Percentiles rank a stretch among this genome's conserved stretches.
phyloP scores from a whole-genome alignment of 2,113 vertebrate genomes.

The Perca fluviatilis region DNA sequence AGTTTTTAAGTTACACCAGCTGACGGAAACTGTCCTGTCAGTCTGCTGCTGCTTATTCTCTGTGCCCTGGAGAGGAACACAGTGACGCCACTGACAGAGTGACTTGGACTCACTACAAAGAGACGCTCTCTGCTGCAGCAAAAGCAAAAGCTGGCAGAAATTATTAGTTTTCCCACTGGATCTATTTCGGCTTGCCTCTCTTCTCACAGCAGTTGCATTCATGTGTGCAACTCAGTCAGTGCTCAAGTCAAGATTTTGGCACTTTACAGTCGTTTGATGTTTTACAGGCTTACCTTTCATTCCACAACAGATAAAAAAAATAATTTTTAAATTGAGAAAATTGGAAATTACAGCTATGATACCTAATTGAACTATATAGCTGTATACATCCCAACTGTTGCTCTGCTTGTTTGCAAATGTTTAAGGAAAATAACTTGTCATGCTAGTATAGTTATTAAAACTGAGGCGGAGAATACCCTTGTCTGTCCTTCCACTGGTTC shows the following conservation, averaged over 20 bases:
- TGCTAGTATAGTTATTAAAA: neutral
- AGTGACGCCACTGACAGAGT: constrained; percentile 19
- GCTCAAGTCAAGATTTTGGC: neutral
- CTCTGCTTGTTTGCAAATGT: neutral
- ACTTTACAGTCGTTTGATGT: neutral
- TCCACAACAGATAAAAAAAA: neutral
- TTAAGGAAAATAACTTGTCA: neutral
- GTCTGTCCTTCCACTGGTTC: constrained; percentile 72
- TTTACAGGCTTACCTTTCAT: neutral
- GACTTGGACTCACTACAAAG: constrained; percentile 41
- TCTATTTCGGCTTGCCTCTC: neutral
- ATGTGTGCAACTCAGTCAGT: neutral
- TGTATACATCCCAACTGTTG: neutral
- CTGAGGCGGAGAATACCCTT: constrained; percentile 51
- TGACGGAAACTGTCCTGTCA: constrained; percentile 57
- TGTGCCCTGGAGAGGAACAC: constrained; percentile 9
- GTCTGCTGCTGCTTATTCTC: constrained; percentile 33
- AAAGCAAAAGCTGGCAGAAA: constrained; percentile 15
- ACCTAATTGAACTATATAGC: neutral
- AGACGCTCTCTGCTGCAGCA: constrained; percentile 19
- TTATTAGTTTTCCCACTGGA: neutral
- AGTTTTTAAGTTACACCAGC: constrained; percentile 32
- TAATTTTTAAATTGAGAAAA: neutral
- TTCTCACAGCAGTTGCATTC: constrained; percentile 14
- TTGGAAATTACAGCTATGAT: neutral